Conservation (phyloP, 1,140 invertebrate genomes). For the Steinernema feltiae region DNA sequence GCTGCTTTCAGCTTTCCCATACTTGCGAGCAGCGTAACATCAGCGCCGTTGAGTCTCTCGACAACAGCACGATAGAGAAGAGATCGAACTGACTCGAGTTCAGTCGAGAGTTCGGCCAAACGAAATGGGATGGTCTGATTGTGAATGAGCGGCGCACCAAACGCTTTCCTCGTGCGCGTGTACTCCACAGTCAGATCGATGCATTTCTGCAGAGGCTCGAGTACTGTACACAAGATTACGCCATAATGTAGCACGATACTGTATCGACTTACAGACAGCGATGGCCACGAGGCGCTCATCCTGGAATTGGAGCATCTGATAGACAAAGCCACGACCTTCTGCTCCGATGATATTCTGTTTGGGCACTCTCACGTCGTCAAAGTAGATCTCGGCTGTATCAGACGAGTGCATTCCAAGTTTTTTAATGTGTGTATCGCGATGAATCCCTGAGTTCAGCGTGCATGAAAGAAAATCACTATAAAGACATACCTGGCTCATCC, state of each 20-base stretch:
- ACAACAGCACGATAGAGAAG: slow-evolving; percentile 62
- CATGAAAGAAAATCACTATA: slow-evolving; percentile 24
- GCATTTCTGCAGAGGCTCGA: slow-evolving; percentile 59
- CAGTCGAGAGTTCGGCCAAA: slow-evolving; percentile 64
- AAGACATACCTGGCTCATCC: slow-evolving; percentile 61
- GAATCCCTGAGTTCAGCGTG: slow-evolving; percentile 45
- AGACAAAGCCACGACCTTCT: slow-evolving; percentile 64
- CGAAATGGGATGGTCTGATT: slow-evolving; percentile 64
- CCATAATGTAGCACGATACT: neutral
- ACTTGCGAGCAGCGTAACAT: slow-evolving; percentile 64
- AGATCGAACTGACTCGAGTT: slow-evolving; percentile 63
- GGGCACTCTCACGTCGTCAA: slow-evolving; percentile 64
- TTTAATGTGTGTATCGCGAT: slow-evolving; percentile 60
- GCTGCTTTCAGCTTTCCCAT: slow-evolving; percentile 66
- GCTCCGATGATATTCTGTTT: slow-evolving; percentile 64
- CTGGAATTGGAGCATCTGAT: slow-evolving; percentile 67
- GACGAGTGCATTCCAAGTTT: slow-evolving; percentile 64
- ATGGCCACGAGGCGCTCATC: slow-evolving; percentile 62
- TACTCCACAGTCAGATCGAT: slow-evolving; percentile 63
- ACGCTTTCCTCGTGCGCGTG: slow-evolving; percentile 60
- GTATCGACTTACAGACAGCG: slow-evolving; percentile 56
- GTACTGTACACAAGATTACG: too few species aligned
- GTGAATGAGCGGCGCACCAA: slow-evolving; percentile 62
- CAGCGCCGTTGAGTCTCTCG: slow-evolving; percentile 61
- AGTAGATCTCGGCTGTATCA: slow-evolving; percentile 65